Percentiles rank a stretch among this genome's conserved stretches.
Evolutionary conservation across 1,140 invertebrate genomes (phyloP).

Genomic region (Heliconius eleuchia): DNA sequence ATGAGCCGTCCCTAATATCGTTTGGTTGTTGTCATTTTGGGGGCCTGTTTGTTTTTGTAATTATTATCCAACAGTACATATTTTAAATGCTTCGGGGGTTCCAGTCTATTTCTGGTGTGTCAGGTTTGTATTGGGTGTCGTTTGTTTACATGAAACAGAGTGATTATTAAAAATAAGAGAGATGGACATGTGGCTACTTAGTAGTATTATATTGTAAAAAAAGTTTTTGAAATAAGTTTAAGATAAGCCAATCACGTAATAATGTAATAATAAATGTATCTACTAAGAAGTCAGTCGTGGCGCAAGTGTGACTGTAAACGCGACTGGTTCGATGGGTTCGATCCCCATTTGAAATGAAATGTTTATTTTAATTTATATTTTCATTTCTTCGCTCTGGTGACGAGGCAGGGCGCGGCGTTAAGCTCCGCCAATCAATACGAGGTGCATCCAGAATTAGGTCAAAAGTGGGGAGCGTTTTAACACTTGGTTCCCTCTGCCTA

Average conservation of each 20-base stretch:
- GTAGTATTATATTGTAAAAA: not conserved
- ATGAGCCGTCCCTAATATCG: constrained; percentile 61
- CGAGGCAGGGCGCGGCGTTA: too few relatives aligned
- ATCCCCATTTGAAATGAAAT: too few relatives aligned
- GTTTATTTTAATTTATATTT: too few relatives aligned
- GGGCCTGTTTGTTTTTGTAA: constrained; percentile 64
- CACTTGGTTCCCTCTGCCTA: too few relatives aligned
- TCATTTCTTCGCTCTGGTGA: too few relatives aligned
- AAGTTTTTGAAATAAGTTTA: not conserved
- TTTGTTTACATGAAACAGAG: not conserved
- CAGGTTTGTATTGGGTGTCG: not conserved
- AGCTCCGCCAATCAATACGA: too few relatives aligned
- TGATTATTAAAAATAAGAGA: not conserved
- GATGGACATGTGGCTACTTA: not conserved
- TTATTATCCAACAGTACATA: constrained; percentile 44
- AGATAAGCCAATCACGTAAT: not conserved
- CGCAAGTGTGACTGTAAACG: too few relatives aligned
- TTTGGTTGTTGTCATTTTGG: constrained; percentile 49
- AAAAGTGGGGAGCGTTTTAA: too few relatives aligned
- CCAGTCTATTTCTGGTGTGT: not conserved
- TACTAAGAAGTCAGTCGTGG: too few relatives aligned
- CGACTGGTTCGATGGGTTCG: too few relatives aligned
- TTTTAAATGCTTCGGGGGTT: constrained; percentile 19
- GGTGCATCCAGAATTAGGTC: too few relatives aligned
- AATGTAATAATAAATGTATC: not conserved